Evolutionary conservation across 1,140 invertebrate genomes (phyloP), one percentile per base, ranked within the genome.

Genomic region (Neoseiulus cucumeris): DNA sequence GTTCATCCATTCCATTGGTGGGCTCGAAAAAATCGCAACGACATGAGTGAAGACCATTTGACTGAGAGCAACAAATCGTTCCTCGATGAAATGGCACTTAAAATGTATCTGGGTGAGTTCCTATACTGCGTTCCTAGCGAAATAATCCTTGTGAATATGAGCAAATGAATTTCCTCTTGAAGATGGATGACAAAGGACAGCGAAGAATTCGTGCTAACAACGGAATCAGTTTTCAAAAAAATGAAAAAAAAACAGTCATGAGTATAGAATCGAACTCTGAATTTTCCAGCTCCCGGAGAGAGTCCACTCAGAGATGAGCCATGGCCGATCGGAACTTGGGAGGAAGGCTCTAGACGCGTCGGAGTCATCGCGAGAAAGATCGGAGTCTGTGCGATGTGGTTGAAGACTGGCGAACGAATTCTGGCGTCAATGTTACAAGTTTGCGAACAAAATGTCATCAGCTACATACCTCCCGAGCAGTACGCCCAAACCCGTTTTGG

Each of bases 381-480:
- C 73, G 95, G 95, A 39, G 78, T 87, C 64, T 85, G 93, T 75
- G 91, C 91, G 14, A 78, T 97, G 74, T 98, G 92, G 92, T 74
- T 82, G 1, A 93, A 89, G 76, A 80, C 86, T 77, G 93, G 93
- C 0, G 81, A 81, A 72, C 84, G 80, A 79, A 75, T 91, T 65
- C 70, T 77, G 0, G 83, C 86, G 1, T 95, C 92, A 17, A 73
- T 96, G 67, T 74, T 96, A 65, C 91, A 96, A 79, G 81, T 96
- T 18, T 77, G 88, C 28, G 94, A 98, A 74, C 97, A 97, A 77
- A 92, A 97, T 81, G 90, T 97, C 2, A 83, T 98, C 51, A 87
- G 85, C 72, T 96, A 94, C 75, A 85, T 84, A 67, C 82, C 89
- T 18, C 89, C 92, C 14, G 87, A 89, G 74, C 78, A 87, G 72